Evolutionary conservation across 2,888 invertebrate genomes (phyloP), one percentile per base, ranked within the genome.

Genomic region (Lordiphosa fenestrarum): DNA sequence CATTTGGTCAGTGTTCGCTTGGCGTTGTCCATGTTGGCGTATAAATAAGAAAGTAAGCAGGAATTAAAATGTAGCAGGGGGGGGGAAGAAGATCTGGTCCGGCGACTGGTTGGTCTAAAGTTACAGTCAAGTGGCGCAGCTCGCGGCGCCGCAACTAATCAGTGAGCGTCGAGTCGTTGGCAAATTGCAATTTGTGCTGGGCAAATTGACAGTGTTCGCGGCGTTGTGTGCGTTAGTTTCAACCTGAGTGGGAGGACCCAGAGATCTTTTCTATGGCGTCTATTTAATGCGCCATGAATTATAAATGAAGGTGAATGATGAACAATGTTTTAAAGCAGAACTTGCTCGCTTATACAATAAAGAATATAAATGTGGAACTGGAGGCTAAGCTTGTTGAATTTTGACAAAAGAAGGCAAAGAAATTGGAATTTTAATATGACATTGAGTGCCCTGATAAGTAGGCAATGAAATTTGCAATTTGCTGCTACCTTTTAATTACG

Each of bases 1-100:
- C 37, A 58, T 53, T 59, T 46, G 53, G 69, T 47, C 71, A 55
- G 33, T 39, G 13, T 15, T 36, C 53, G 44, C 53, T 54, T 50
- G 41, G 40, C 59, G 55, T 38, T n/a, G 23, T 23, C 23, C 23
- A 23, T 23, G 23, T 6, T 51, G 53, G 19, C 55, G 53, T 38
- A 73, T 76, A 76, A 76, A 75, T 80, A 76, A 71, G 66, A 73
- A 64, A 71, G 67, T 64, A 67, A 67, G 63, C 53, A 51, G 12
- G 58, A 54, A 58, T 38, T 54, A 51, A 64, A 64, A 42, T 58
- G 42, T 61, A 48, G 13, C 33, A 33, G 9, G 19, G 21, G 21
- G 46, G 19, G 21, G 25, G 46, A 36, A 41, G 53, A 49, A 33
- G 41, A 41, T 47, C 19, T 46, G 36, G 30, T 36, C 39, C 35